These are phyloP conservation scores for Syndactyla subalaris DNA, from an alignment of 2,797 vertebrate genomes.

Conservation along the genomic window DNA sequence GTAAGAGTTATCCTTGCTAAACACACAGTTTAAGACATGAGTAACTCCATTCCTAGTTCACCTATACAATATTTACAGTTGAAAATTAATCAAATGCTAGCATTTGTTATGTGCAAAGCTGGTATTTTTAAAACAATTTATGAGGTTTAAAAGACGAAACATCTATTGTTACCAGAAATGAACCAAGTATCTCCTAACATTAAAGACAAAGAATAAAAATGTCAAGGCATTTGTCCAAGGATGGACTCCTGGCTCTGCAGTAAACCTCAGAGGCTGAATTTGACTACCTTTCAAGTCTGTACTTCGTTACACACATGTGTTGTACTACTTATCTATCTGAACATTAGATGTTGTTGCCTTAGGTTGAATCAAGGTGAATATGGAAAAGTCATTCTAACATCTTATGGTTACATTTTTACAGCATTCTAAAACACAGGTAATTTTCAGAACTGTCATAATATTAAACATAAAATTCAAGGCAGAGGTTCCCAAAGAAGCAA, in stretches of 20 bases:
- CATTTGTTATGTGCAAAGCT: background rate
- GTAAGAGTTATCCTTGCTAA: background rate
- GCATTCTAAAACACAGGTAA: background rate
- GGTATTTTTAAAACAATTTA: background rate
- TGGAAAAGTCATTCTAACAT: background rate
- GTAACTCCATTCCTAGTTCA: background rate
- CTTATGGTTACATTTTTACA: background rate
- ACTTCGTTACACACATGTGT: background rate
- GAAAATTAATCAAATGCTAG: background rate
- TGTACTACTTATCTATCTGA: background rate
- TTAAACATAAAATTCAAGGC: background rate
- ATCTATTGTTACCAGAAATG: background rate
- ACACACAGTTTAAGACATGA: background rate
- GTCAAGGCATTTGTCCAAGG: background rate
- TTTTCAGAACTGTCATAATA: background rate
- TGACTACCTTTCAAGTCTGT: background rate
- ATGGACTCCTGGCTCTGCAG: background rate
- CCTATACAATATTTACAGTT: background rate
- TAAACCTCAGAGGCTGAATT: background rate
- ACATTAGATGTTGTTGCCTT: background rate
- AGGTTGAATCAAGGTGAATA: background rate
- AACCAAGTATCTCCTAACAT: background rate
- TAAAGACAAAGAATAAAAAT: background rate
- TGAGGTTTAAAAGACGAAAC: background rate
- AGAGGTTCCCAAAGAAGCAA: background rate